These are phyloP conservation scores for Kryptolebias marmoratus DNA, from an alignment of 2,113 vertebrate species.

Conservation along the genomic window DNA sequence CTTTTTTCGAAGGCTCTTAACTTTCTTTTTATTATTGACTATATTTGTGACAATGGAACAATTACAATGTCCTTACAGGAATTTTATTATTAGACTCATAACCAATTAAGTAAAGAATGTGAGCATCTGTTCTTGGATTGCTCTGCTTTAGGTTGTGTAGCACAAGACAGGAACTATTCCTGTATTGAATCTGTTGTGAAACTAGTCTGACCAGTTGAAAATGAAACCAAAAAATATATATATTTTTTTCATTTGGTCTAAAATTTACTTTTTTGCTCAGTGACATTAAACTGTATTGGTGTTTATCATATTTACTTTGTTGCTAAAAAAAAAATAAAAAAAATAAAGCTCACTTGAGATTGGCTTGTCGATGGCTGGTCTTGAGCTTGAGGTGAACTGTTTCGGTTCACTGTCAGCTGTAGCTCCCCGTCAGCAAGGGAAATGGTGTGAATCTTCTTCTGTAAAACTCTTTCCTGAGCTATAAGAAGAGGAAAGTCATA, in stretches of 20 bases:
- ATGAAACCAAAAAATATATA: background rate
- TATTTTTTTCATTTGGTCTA: too few species aligned
- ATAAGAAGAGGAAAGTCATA: background rate
- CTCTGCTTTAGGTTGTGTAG: too few species aligned
- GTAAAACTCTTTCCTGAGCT: conserved; percentile 66
- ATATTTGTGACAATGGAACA: too few species aligned
- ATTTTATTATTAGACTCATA: too few species aligned
- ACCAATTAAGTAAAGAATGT: too few species aligned
- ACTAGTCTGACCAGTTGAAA: background rate
- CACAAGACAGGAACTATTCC: too few species aligned
- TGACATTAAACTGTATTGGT: too few species aligned
- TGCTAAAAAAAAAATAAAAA: background rate
- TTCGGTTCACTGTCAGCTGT: conserved; percentile 9
- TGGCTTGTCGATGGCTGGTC: background rate
- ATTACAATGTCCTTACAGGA: too few species aligned
- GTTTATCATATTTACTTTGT: background rate
- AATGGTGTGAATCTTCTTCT: conserved; percentile 45
- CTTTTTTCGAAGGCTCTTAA: too few species aligned
- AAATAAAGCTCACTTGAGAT: background rate
- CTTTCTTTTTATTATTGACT: too few species aligned
- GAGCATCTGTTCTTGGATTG: too few species aligned
- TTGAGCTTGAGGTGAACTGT: background rate
- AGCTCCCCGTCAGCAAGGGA: conserved; percentile 16
- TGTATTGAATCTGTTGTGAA: background rate
- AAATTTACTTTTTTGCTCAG: background rate